Conservation (phyloP, 2,113 vertebrate species). For the Hemiprocne comata region DNA sequence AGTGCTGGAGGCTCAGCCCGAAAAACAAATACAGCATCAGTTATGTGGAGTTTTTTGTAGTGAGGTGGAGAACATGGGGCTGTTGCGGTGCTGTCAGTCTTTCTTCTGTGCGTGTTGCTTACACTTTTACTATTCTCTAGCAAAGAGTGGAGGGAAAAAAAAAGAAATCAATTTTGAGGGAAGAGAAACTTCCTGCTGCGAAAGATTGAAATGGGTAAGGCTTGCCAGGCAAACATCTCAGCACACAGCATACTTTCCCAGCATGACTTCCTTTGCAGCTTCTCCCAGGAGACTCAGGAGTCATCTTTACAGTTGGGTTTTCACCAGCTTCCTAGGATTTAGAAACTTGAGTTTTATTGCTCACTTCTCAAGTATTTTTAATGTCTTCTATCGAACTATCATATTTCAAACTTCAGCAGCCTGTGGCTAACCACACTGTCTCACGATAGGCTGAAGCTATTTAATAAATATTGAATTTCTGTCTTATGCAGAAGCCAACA, state of each 20-base stretch:
- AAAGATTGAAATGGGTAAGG: background rate
- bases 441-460: conserved; percentile 25
- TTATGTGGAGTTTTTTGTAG: background rate
- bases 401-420: conserved; percentile 6
- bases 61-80: background rate
- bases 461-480: conserved; percentile 9
- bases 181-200: background rate
- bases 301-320: background rate
- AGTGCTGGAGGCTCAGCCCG: background rate
- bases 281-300: background rate
- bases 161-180: background rate
- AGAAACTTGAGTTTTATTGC: conserved; percentile 4
- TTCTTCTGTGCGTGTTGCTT: background rate
- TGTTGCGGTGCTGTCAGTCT: background rate
- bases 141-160: fast-evolving
- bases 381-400: background rate
- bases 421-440: background rate
- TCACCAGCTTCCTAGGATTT: background rate
- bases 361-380: background rate
- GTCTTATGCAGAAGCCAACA: background rate
- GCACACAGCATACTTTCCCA: background rate
- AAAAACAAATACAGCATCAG: background rate
- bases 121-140: background rate
- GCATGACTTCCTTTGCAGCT: background rate
- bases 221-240: background rate